Conservation (phyloP, 2,888 invertebrate genomes). For the Sinopyrophorus schimmeli region DNA sequence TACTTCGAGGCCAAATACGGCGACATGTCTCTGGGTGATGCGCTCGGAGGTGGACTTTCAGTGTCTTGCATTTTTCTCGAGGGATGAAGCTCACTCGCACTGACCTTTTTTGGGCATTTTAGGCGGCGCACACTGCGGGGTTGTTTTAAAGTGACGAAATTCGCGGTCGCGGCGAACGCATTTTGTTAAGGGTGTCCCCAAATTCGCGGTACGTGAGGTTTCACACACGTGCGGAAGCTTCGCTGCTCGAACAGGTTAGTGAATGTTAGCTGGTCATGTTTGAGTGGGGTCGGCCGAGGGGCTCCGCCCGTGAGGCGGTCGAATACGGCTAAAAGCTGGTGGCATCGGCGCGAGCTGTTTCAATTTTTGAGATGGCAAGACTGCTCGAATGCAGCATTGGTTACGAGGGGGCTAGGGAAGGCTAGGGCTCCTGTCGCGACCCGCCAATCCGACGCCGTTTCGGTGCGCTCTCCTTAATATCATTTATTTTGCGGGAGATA, state of each 20-base stretch:
- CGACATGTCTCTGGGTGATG: slow-evolving; percentile 48
- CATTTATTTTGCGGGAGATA: slow-evolving; percentile 53
- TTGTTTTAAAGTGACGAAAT: not conserved
- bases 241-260: slow-evolving; percentile 50
- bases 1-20: slow-evolving; percentile 52
- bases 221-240: slow-evolving; percentile 28
- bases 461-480: slow-evolving; percentile 43
- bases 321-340: slow-evolving; percentile 22
- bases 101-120: slow-evolving; percentile 5
- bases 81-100: slow-evolving; percentile 2
- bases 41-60: slow-evolving; percentile 44
- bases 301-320: slow-evolving; percentile 41
- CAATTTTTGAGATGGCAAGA: slow-evolving; percentile 23
- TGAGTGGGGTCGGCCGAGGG: slow-evolving; percentile 40
- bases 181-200: too few relatives aligned
- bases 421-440: slow-evolving; percentile 33
- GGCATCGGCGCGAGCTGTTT: slow-evolving; percentile 36
- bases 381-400: slow-evolving; percentile 30
- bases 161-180: too few relatives aligned
- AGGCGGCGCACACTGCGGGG: not conserved
- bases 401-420: slow-evolving; percentile 33
- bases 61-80: slow-evolving; percentile 53
- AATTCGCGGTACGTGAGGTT: too few relatives aligned
- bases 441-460: slow-evolving; percentile 36
- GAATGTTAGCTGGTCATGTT: slow-evolving; percentile 48